phyloP scores from a whole-genome alignment of 2,888 invertebrate species.

The Cephus spinipes region DNA sequence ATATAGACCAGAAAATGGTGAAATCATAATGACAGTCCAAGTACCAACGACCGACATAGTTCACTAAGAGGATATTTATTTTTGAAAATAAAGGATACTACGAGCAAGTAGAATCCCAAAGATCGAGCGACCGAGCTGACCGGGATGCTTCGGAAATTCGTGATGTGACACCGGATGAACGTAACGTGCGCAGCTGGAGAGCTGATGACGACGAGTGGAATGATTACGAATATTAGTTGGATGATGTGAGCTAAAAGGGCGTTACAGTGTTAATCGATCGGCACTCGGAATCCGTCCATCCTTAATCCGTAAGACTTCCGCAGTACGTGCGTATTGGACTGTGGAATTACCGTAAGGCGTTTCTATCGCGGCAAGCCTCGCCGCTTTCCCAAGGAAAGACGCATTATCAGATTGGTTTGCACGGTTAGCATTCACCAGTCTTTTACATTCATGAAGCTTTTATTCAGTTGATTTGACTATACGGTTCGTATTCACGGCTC shows the following conservation, averaged over 20 bases:
- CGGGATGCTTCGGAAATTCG: slow-evolving; percentile 5
- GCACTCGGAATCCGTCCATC: neutral
- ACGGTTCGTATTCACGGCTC: slow-evolving; percentile 55
- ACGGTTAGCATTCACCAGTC: slow-evolving; percentile 56
- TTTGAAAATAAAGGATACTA: neutral
- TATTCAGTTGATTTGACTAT: slow-evolving; percentile 64
- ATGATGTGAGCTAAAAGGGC: neutral
- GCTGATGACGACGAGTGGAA: neutral
- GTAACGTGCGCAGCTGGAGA: neutral
- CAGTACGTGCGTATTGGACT: neutral
- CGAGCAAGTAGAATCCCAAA: slow-evolving; percentile 3
- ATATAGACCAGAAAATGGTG: slow-evolving; percentile 22
- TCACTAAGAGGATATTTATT: neutral
- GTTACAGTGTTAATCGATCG: neutral
- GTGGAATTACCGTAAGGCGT: neutral
- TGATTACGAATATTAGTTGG: neutral
- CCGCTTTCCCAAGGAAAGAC: slow-evolving; percentile 38
- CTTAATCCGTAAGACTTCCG: neutral
- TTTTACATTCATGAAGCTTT: slow-evolving; percentile 66
- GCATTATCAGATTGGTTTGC: slow-evolving; percentile 63
- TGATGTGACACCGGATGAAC: neutral
- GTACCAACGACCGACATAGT: neutral
- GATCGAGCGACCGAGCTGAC: neutral
- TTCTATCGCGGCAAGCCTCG: neutral
- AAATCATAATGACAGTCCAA: neutral